Base-by-base conservation (phyloP, 2,888 invertebrate species). In the Nezara viridula region DNA sequence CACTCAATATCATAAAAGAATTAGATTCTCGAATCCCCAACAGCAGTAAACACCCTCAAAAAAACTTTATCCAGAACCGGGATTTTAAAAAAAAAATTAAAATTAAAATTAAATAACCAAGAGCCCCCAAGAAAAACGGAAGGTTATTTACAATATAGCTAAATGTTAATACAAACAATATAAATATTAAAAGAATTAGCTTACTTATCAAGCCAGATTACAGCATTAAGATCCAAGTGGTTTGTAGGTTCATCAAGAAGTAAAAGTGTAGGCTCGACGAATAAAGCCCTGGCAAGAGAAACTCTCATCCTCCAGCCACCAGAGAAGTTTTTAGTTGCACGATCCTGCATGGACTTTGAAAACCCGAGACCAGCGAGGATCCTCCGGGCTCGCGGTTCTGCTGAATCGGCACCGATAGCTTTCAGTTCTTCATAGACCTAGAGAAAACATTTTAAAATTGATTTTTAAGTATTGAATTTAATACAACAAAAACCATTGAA, bases 141-240 rank as follows among this genome's bases (percentile, higher is more conserved):
- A n/a, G n/a, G n/a, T n/a, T n/a, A n/a, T n/a, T n/a, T n/a, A n/a
- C n/a, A n/a, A n/a, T n/a, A n/a, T n/a, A n/a, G n/a, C n/a, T n/a
- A n/a, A n/a, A n/a, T n/a, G n/a, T n/a, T n/a, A n/a, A n/a, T n/a
- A n/a, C n/a, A n/a, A n/a, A n/a, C n/a, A n/a, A n/a, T n/a, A n/a
- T n/a, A n/a, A n/a, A n/a, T n/a, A n/a, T n/a, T n/a, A n/a, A n/a
- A n/a, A n/a, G n/a, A n/a, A 47, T 19, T 47, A 14, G 94, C 95
- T 94, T 93, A 97, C 96, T 99, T 99, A 93, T 99, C 99, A 89
- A 99, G 95, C 99, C 99, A 99, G 94, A 99, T 99, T 87, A 99
- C 99, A 91, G 99, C 99, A 92, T 99, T 99, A 90, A 99, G 94
- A 94, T 92, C 92, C 40, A 92, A 90, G 92, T 95, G 95, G 92